Evolutionary conservation across 2,113 vertebrate genomes (phyloP).

Genomic region (Rhabdornis inornatus): DNA sequence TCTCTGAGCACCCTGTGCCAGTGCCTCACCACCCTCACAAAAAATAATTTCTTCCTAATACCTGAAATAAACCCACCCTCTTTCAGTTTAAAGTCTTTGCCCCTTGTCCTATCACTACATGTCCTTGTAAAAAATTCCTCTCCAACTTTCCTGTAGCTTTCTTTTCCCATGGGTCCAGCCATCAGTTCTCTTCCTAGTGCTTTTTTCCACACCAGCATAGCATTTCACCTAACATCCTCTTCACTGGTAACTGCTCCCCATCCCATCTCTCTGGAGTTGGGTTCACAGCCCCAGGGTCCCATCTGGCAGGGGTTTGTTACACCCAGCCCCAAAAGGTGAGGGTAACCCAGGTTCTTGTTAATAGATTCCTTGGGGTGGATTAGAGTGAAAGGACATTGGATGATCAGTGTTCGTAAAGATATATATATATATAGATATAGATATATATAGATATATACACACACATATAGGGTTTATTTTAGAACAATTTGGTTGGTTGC

Average conservation of each 20-base stretch:
- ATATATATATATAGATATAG: too few relatives aligned
- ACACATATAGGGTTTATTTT: background rate
- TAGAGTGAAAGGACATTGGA: background rate
- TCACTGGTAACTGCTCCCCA: background rate
- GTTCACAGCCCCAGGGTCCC: background rate
- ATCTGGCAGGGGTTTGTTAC: rapidly evolving
- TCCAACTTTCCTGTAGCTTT: background rate
- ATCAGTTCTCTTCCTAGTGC: background rate
- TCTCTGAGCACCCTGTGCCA: background rate
- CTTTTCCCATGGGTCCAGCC: background rate
- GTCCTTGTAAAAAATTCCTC: background rate
- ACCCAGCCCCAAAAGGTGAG: background rate
- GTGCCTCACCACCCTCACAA: background rate
- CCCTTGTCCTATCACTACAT: background rate
- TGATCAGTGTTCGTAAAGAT: background rate
- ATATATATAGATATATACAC: too few relatives aligned
- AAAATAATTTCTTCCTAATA: background rate
- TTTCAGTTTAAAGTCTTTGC: background rate
- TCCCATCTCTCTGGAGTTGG: background rate
- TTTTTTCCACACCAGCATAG: rapidly evolving
- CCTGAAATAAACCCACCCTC: background rate
- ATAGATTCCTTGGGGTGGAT: background rate
- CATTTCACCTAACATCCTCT: background rate
- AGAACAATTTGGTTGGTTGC: background rate
- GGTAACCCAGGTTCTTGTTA: background rate